Evolutionary conservation across 2,113 vertebrate species (phyloP), one percentile per base, ranked within the genome.

Genomic region (Sprattus sprattus): DNA sequence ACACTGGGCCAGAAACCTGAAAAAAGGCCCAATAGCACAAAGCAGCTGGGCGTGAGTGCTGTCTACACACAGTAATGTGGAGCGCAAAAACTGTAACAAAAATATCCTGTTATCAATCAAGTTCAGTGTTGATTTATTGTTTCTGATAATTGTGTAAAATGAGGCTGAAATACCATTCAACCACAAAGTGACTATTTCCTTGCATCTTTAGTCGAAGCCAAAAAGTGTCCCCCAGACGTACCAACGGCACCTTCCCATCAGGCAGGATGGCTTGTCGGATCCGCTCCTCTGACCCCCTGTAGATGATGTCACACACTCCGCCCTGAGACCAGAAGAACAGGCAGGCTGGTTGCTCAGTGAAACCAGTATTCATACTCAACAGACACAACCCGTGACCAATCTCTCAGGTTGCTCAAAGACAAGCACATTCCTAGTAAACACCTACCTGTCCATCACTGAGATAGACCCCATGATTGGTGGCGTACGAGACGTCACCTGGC

Each of bases 1-100:
- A 99, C 85, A 96, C 97, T 0, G 97, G 91, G 5, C 98, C 98
- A 0, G 97, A 98, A 1, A 99, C 98, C 98, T 99, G 92, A 15
- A 84, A 80, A 22, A 46, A 2, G 80, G 39, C 39, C 1, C 39
- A 39, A 39, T 6, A 71, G 4, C 64, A 71, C 25, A 71, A 71
- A 67, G 64, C 64, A 6, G n/a, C 13, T 32, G 18, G 16, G 32
- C n/a, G 3, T n/a, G 46, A 7, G 46, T 6, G 46, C 46, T 47
- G 46, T 47, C 10, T 6, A 11, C n/a, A 28, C 64, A 28, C 25
- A 32, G 9, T 32, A 32, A 71, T 28, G 10, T 13, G 7, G 64
- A 71, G 25, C 25, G 13, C n/a, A 28, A 2, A 54, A 54, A 54
- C 52, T 54, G 10, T 49, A 64, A 5, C 5, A 64, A 22, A 25